Conservation (phyloP, 1,140 invertebrate species). For the Drosophila pectinifera region DNA sequence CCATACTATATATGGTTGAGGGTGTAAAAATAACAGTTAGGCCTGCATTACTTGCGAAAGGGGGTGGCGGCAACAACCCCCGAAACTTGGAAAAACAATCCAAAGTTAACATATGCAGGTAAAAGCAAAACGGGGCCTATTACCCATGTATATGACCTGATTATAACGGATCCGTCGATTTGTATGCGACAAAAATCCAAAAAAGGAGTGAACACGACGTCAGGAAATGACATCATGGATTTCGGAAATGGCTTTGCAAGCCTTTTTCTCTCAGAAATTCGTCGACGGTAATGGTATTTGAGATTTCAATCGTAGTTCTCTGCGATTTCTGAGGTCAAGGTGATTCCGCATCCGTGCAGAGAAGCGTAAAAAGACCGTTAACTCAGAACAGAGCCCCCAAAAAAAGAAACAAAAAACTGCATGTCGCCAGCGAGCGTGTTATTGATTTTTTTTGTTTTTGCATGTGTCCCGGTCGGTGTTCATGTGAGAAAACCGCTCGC, state of each 20-base stretch:
- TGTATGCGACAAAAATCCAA: constrained; percentile 13
- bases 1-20: neutral
- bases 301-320: neutral
- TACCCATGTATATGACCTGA: constrained; percentile 29
- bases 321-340: constrained; percentile 14
- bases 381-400: constrained; percentile 2
- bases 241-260: constrained; percentile 1
- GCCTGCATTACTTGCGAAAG: constrained; percentile 1
- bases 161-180: constrained; percentile 13
- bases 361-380: neutral
- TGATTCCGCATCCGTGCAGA: neutral
- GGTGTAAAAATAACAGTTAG: constrained; percentile 23
- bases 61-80: constrained; percentile 31
- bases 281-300: neutral
- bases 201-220: constrained; percentile 17
- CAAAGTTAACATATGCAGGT: constrained; percentile 28
- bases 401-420: constrained; percentile 14
- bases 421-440: constrained; percentile 25
- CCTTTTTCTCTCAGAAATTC: neutral
- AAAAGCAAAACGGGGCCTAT: constrained; percentile 11
- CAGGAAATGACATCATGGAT: constrained; percentile 32
- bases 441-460: constrained; percentile 49
- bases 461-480: constrained; percentile 17
- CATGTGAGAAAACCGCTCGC: constrained; percentile 13
- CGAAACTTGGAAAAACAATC: constrained; percentile 8